Base-by-base conservation (phyloP, 2,113 vertebrate species). In the Pterophyllum scalare region DNA sequence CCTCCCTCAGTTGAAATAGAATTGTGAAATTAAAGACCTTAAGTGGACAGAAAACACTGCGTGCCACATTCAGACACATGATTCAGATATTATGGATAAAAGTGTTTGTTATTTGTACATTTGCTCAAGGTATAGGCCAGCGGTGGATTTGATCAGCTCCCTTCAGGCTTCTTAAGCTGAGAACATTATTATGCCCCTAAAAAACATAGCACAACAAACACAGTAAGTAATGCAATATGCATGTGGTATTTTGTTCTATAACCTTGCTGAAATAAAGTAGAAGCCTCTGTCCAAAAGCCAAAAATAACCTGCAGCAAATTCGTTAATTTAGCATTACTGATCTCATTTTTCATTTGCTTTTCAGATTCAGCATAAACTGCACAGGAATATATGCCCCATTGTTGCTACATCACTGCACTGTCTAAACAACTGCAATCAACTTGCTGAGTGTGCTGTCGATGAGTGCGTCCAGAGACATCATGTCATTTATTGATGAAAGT, bases 11-110 rank as follows among this genome's bases (percentile, higher is more conserved):
- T 90, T 87, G 86, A 91, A 93, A 91, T 91, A 70, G 87, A 93
- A 95, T 93, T 91, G 91, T 92, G 92, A 93, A 93, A 92, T 92
- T 79, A 91, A 92, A 92, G 86, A 82, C n/a, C 60, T 33, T 62
- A 70, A 76, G 86, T 86, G 81, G 81, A 79, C 77, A 52, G 79
- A 90, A 80, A 83, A 33, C 56, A 33, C 78, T 75, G 65, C 70
- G 31, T 43, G 38, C 43, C 75, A 43, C 77, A 46, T 54, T 81
- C 52, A 26, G 43, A 40, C 57, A 49, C 61, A 58, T 20, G 33
- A 59, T 74, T 83, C 72, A 52, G 26, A 82, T 70, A 67, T 60
- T 79, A 74, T 38, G 20, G 81, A 65, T 40, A 57, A 3, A 79
- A 61, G 20, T 3, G 14, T 35, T 49, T 17, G 7, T 19, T 22